Evolutionary conservation across 2,888 invertebrate genomes (phyloP), one percentile per base, ranked within the genome.

Genomic region (Protodeltote pygarga): DNA sequence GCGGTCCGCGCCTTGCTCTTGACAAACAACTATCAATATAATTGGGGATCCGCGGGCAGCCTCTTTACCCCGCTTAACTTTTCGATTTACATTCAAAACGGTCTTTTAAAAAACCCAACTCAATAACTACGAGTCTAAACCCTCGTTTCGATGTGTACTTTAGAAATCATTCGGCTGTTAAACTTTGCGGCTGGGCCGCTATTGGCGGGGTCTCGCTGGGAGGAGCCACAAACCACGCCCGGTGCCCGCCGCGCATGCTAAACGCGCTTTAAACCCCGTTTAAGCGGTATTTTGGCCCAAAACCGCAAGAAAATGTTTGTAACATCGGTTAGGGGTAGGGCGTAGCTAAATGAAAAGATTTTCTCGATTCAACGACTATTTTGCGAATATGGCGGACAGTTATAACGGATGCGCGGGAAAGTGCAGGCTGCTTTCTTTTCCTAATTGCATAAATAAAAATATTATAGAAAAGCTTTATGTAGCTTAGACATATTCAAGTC

Each of bases 1-100:
- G 29, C 50, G 41, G 32, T 32, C 35, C 55, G 40, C 46, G 39
- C 23, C 21, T 42, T 49, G 41, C 52, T 45, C 81, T 80, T 74
- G 58, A 73, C 75, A 51, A 67, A 73, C 77, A 83, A 85, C 87
- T 89, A 89, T 87, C 85, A 88, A 87, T 90, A 82, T 90, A 92
- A 91, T 92, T 91, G 91, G 90, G 79, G 81, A 73, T 80, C 85
- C 75, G 75, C 81, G 78, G 83, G 80, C 83, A 81, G 79, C 81
- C 89, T 85, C 88, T 91, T 89, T 85, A 85, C 85, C 81, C 74
- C 84, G 85, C 84, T 83, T 90, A 92, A 91, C 90, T 91, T 92
- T 92, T 87, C 90, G 88, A 91, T 92, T 91, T 92, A 91, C 88
- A 91, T 90, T 90, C 90, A 91, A 91, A 91, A 87, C 89, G 90